Evolutionary conservation across 2,113 vertebrate species (phyloP).

Genomic region (Pardalotus punctatus): DNA sequence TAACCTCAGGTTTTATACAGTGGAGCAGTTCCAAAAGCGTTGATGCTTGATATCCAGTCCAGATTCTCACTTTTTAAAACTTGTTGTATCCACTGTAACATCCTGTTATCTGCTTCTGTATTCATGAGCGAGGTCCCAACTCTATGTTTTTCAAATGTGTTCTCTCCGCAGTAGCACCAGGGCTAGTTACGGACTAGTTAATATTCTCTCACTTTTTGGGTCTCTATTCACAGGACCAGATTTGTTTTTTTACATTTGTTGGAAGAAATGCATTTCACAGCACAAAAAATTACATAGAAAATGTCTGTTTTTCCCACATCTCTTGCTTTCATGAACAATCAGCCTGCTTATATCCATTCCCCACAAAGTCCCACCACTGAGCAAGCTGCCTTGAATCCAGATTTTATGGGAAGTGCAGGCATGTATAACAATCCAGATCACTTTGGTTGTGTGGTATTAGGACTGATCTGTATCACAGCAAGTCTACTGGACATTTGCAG

Average conservation of each 20-base stretch:
- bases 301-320: rapidly evolving
- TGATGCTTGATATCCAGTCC: neutral
- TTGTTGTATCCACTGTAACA: neutral
- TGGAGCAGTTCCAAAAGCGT: neutral
- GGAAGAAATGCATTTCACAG: neutral
- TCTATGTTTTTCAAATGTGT: neutral
- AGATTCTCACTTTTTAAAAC: neutral
- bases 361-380: neutral
- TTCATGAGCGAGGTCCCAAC: neutral
- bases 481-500: neutral
- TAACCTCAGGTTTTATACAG: neutral
- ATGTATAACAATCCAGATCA: neutral
- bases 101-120: rapidly evolving
- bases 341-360: neutral
- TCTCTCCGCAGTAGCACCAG: neutral
- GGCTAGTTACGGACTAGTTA: neutral
- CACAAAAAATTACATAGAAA: neutral
- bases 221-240: neutral
- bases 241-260: neutral
- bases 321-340: neutral
- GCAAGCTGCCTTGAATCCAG: neutral
- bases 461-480: neutral
- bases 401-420: neutral
- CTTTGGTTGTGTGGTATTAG: neutral
- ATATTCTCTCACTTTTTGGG: neutral